phyloP scores from a whole-genome alignment of 2,797 vertebrate genomes.

The Euphonia xanthogaster region DNA sequence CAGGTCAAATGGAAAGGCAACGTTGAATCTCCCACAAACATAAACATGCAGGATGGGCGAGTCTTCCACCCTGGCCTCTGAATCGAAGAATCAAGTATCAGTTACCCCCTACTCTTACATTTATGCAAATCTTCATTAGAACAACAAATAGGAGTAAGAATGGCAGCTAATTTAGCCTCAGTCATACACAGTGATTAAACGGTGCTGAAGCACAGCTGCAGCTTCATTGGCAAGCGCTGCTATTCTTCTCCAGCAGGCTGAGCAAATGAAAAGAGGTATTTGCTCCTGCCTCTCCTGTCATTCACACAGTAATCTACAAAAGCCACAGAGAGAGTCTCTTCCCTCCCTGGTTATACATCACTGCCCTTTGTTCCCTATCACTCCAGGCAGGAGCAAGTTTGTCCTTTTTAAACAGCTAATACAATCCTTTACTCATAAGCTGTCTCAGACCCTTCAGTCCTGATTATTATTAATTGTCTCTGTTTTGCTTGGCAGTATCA shows the following conservation, averaged over 20 bases:
- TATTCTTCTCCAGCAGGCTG: slow-evolving; percentile 57
- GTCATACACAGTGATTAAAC: slow-evolving; percentile 45
- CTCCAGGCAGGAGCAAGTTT: slow-evolving; percentile 23
- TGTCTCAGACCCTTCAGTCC: slow-evolving; percentile 4
- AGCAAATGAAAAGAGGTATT: slow-evolving; percentile 61
- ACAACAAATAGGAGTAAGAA: slow-evolving; percentile 66
- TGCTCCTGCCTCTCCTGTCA: slow-evolving; percentile 46
- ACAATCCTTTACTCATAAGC: slow-evolving; percentile 27
- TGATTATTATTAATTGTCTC: slow-evolving; percentile 35
- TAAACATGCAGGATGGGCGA: background rate
- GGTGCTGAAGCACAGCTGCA: slow-evolving; percentile 58
- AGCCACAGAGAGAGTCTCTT: slow-evolving; percentile 1
- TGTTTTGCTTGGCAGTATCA: slow-evolving; percentile 53
- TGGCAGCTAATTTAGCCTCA: slow-evolving; percentile 73
- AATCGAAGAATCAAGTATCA: slow-evolving; percentile 44
- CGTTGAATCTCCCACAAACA: slow-evolving; percentile 9
- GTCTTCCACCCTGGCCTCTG: background rate
- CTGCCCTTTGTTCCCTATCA: slow-evolving; percentile 40
- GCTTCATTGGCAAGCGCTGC: slow-evolving; percentile 33
- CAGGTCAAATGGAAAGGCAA: slow-evolving; percentile 50
- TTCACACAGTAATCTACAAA: slow-evolving; percentile 24
- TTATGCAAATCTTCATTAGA: slow-evolving; percentile 70
- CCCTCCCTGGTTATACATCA: slow-evolving; percentile 30
- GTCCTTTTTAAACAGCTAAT: slow-evolving; percentile 38
- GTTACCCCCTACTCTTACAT: slow-evolving; percentile 64